These are phyloP conservation scores for Phyllopteryx taeniolatus DNA, from an alignment of 2,113 vertebrate species.

Conservation along the genomic window DNA sequence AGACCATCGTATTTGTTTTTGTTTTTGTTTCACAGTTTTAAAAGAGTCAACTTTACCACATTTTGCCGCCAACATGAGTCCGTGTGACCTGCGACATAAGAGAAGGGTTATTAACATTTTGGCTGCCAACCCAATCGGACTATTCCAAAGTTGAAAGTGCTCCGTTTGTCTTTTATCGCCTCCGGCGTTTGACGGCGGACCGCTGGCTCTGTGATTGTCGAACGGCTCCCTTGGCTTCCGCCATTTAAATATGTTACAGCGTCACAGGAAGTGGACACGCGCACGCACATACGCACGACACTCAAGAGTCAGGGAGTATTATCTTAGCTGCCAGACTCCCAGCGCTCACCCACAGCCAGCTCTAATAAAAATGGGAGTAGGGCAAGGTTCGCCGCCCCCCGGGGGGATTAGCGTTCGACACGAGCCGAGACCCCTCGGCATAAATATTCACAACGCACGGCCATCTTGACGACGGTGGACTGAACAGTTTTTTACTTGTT, in stretches of 20 bases:
- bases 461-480: conserved; percentile 21
- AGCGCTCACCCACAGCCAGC: conserved; percentile 47
- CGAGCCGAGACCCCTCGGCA: conserved; percentile 41
- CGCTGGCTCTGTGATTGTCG: conserved; percentile 59
- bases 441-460: conserved; percentile 48
- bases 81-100: not conserved
- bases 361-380: conserved; percentile 49
- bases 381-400: conserved; percentile 42
- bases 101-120: conserved; percentile 7
- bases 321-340: conserved; percentile 70
- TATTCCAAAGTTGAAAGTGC: not conserved
- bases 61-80: not conserved
- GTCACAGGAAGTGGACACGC: conserved; percentile 59
- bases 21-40: not conserved
- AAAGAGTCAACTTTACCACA: not conserved
- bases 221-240: conserved; percentile 46
- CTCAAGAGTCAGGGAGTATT: conserved; percentile 57
- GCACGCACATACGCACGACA: conserved; percentile 21
- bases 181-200: conserved; percentile 38
- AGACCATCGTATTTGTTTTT: not conserved
- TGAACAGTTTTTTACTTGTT: conserved; percentile 41
- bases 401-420: conserved; percentile 69
- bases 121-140: conserved; percentile 17
- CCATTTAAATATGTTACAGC: conserved; percentile 66
- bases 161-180: conserved; percentile 11